Percentiles rank a stretch among this genome's conserved stretches.
phyloP scores from a whole-genome alignment of 2,797 vertebrate species.

The Falco berigora region DNA sequence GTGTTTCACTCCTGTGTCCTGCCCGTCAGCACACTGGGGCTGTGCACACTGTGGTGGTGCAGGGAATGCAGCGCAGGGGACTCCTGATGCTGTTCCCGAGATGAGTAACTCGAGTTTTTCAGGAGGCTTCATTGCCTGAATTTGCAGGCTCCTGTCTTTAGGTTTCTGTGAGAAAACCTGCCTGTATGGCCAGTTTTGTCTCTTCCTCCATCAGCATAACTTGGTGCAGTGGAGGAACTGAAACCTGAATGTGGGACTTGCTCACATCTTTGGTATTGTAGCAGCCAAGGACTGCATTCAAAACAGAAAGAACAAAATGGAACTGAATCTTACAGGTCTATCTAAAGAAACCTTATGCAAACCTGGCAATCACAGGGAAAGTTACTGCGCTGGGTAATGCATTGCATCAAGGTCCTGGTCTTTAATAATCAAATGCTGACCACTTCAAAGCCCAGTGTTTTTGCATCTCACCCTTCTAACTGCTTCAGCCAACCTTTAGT shows the following conservation, averaged over 20 bases:
- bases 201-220: neutral
- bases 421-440: neutral
- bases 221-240: neutral
- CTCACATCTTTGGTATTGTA: neutral
- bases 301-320: neutral
- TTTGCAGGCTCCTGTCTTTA: neutral
- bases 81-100: neutral
- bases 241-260: neutral
- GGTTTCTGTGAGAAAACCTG: neutral
- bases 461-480: neutral
- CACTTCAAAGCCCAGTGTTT: neutral
- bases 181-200: neutral
- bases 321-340: neutral
- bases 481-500: slow-evolving; percentile 6
- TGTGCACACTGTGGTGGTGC: neutral
- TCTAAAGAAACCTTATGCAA: neutral
- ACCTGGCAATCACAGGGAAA: neutral
- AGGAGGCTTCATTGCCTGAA: neutral
- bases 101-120: neutral
- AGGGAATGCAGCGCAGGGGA: neutral
- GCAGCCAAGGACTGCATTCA: neutral
- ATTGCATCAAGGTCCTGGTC: neutral
- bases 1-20: rapidly evolving
- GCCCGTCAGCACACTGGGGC: rapidly evolving
- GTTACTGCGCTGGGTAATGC: neutral